phyloP scores from a whole-genome alignment of 1,140 invertebrate genomes.

The Drosophila azteca region DNA sequence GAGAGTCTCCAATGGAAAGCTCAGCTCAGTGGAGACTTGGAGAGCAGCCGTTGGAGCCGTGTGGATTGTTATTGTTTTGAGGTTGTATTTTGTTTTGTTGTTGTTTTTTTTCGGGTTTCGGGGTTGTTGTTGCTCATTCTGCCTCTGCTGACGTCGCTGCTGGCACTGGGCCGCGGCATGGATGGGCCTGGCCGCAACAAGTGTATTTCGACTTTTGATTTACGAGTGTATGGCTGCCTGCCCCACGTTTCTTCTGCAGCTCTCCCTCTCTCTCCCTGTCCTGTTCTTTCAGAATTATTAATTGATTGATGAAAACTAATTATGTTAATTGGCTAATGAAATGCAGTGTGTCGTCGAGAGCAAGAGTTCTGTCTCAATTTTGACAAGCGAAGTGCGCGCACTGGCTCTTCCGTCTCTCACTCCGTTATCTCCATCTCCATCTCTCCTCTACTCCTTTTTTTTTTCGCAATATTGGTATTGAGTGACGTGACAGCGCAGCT shows the following conservation, averaged over 20 bases:
- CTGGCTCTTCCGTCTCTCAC: slow-evolving; percentile 6
- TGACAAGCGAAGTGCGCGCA: slow-evolving; percentile 10
- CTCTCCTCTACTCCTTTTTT: neutral
- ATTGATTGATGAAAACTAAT: slow-evolving; percentile 82
- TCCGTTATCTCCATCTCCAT: too few relatives aligned
- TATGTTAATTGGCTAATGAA: slow-evolving; percentile 81
- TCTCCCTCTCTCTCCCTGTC: slow-evolving; percentile 9
- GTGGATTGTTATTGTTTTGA: slow-evolving; percentile 77
- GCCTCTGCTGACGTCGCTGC: slow-evolving; percentile 6
- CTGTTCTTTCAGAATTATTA: slow-evolving; percentile 69
- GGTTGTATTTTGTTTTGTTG: slow-evolving; percentile 35
- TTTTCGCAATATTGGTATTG: neutral
- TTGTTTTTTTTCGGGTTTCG: slow-evolving; percentile 14
- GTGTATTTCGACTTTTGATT: slow-evolving; percentile 78
- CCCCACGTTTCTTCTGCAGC: slow-evolving; percentile 6
- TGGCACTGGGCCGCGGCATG: slow-evolving; percentile 13
- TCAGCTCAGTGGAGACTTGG: slow-evolving; percentile 69
- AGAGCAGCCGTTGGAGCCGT: slow-evolving; percentile 32
- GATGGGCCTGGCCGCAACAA: slow-evolving; percentile 68
- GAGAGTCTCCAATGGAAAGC: slow-evolving; percentile 65
- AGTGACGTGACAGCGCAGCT: slow-evolving; percentile 5
- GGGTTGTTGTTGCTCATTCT: slow-evolving; percentile 24
- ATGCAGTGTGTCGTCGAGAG: slow-evolving; percentile 76
- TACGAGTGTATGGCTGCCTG: slow-evolving; percentile 55
- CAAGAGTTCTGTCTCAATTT: slow-evolving; percentile 49